Conservation (phyloP, 2,797 vertebrate species). For the Spheniscus humboldti region DNA sequence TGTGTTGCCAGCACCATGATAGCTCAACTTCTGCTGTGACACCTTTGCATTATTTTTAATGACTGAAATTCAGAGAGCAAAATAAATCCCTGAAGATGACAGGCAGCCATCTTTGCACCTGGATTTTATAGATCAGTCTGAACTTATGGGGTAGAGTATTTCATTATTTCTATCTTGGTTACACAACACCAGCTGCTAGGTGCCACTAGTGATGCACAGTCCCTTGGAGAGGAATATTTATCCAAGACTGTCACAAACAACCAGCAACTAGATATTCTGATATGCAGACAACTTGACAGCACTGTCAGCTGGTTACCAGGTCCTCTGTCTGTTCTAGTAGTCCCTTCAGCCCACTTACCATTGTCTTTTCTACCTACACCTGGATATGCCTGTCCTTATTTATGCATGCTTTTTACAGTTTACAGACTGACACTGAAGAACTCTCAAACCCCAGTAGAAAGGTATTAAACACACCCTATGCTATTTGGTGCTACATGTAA, state of each 20-base stretch:
- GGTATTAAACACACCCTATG: accelerated
- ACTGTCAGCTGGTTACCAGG: background rate
- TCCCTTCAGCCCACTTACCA: background rate
- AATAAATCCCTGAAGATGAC: background rate
- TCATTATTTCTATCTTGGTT: background rate
- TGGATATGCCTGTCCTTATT: background rate
- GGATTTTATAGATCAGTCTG: background rate
- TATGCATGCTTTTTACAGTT: background rate
- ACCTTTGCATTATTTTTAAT: background rate
- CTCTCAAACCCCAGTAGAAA: accelerated
- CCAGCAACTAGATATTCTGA: background rate
- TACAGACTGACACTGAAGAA: background rate
- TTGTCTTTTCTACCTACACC: background rate
- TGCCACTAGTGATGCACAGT: background rate
- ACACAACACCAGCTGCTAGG: background rate
- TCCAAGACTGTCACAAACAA: background rate
- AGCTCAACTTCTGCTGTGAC: background rate
- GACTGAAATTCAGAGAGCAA: background rate
- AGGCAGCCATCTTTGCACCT: background rate
- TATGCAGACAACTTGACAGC: background rate
- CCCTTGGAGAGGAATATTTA: background rate
- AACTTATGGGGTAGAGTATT: background rate
- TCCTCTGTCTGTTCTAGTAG: background rate
- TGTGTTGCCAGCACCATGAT: background rate
- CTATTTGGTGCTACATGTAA: background rate